Evolutionary conservation across 1,140 invertebrate species (phyloP), one percentile per base, ranked within the genome.

Genomic region (Sitophilus oryzae): DNA sequence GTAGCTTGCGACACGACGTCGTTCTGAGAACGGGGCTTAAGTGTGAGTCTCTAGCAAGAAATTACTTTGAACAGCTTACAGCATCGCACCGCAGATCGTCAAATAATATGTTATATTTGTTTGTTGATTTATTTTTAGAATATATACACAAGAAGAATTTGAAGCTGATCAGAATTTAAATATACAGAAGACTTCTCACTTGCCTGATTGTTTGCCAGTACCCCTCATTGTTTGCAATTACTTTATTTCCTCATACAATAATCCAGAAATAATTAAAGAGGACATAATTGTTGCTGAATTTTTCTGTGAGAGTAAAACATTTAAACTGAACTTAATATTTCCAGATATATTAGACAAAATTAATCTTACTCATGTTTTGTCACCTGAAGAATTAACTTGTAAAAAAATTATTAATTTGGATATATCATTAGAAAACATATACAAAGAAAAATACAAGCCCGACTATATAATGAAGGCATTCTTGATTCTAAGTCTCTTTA

Each of bases 381-480:
- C 11, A 11, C 14, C 11, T 38, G 2, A 2, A 3, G 36, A 38
- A 47, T n/a, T n/a, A n/a, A 23, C 11, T 14, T 1, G 22, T 25
- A 4, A 20, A 46, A 30, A 2, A 10, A 10, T 15, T 15, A 4
- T 22, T 14, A 25, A 30, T 15, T 46, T 46, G 4, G 41, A n/a
- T 34, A 40, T 22, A 3, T 25, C 30, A 34, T 11, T 6, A 34
- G 19, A 10, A 35, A 25, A 44, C 3, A 14, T 30, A 20, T 37
- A 11, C 16, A 11, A 22, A 9, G 10, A 9, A 8, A 11, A 40
- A 3, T 56, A 36, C 25, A 48, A 48, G 15, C 18, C 35, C 6
- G 43, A 56, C 15, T 36, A 46, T n/a, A 11, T 56, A 23, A 51
- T 49, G 0, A 56, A 56, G 42, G 41, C 37, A 2, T 38, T 51